Conservation (phyloP, 2,888 invertebrate species). For the Himalopsyche japonica region DNA sequence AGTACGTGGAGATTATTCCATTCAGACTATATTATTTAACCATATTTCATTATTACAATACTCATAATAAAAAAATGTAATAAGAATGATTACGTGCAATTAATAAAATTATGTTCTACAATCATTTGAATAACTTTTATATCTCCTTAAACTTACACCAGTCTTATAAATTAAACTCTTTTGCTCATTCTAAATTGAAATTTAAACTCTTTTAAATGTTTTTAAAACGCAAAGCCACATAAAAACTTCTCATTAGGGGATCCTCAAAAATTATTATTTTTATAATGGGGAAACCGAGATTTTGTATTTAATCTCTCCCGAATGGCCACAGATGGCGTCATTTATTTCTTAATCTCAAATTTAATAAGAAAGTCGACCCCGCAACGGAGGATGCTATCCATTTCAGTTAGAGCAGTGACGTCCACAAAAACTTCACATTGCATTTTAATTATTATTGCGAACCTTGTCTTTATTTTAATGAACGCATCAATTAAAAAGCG, state of each 20-base stretch:
- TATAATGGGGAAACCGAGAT: not conserved
- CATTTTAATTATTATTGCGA: no score
- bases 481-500: no score
- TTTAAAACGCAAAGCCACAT: not conserved
- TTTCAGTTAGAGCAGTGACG: not conserved
- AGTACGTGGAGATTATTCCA: no score
- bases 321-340: slow-evolving; percentile 30
- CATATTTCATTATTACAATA: no score
- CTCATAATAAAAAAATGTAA: no score
- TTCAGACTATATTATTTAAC: no score
- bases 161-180: not conserved
- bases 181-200: not conserved
- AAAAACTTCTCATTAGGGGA: not conserved
- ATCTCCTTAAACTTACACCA: not conserved
- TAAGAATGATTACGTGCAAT: no score
- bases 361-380: slow-evolving; percentile 33
- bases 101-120: not conserved
- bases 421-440: not conserved
- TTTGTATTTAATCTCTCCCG: slow-evolving; percentile 6
- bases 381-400: slow-evolving; percentile 11
- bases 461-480: no score
- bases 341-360: slow-evolving; percentile 26
- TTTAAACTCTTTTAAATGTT: not conserved
- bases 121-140: not conserved
- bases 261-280: not conserved